Percentiles rank a stretch among this genome's conserved stretches.
Conservation (phyloP, 2,113 vertebrate genomes). For the Gasterosteus nipponicus region DNA sequence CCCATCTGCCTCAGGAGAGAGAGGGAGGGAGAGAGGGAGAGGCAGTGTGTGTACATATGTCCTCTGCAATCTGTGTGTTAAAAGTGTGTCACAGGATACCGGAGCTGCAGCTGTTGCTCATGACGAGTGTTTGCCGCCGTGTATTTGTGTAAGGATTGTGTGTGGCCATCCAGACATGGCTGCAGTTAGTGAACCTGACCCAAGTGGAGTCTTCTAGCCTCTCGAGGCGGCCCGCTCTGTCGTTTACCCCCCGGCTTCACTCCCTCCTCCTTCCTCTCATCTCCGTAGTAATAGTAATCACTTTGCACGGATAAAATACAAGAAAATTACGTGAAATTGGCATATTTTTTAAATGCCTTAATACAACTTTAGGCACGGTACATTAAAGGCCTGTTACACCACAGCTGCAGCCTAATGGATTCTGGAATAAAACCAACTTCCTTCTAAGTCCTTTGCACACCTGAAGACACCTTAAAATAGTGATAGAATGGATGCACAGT, state of each 20-base stretch:
- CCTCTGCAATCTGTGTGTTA: constrained; percentile 19
- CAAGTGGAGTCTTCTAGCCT: background rate
- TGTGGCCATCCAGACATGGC: background rate
- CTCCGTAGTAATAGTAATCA: background rate
- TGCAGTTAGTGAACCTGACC: background rate
- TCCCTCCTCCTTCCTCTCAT: background rate
- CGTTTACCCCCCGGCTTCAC: background rate
- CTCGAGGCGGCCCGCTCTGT: background rate
- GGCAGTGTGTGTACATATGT: constrained; percentile 34
- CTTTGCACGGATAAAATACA: background rate
- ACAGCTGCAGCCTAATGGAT: background rate
- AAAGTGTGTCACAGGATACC: background rate
- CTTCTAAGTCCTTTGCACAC: background rate
- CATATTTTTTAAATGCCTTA: background rate
- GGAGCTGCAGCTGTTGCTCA: background rate
- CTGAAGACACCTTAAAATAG: background rate
- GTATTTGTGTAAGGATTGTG: background rate
- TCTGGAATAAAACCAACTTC: background rate
- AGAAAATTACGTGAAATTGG: background rate
- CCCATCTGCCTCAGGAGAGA: constrained; percentile 77
- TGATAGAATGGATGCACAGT: background rate
- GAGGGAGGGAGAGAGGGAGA: constrained; percentile 7
- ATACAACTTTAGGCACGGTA: background rate
- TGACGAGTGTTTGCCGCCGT: background rate
- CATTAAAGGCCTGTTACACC: background rate